phyloP scores from a whole-genome alignment of 1,140 invertebrate species.

The Cydia pomonella region DNA sequence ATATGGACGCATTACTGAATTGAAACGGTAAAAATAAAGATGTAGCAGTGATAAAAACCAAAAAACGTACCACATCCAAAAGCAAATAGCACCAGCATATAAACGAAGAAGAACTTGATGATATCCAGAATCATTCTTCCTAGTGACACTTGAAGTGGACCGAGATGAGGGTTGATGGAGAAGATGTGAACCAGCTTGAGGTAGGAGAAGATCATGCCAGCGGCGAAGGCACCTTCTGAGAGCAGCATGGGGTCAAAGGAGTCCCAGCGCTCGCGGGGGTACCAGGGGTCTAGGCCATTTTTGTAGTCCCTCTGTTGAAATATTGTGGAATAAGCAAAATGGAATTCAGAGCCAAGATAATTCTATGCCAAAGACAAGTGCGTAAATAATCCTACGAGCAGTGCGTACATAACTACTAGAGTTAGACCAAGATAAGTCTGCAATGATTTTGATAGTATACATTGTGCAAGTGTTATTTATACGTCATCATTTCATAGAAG shows the following conservation, averaged over 20 bases:
- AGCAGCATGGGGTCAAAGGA: slow-evolving; percentile 96
- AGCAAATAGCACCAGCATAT: slow-evolving; percentile 93
- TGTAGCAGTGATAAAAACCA: slow-evolving; percentile 29
- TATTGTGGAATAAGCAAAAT: background rate
- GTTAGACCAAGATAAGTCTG: too few species aligned
- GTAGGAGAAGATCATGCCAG: slow-evolving; percentile 97
- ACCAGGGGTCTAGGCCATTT: slow-evolving; percentile 88
- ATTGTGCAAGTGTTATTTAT: too few species aligned
- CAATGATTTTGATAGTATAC: too few species aligned
- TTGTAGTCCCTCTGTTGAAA: slow-evolving; percentile 85
- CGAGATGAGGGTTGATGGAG: slow-evolving; percentile 96
- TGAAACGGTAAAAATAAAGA: background rate
- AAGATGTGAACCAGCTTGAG: slow-evolving; percentile 97
- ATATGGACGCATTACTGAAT: too few species aligned
- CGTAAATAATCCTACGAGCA: background rate
- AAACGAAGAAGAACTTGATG: slow-evolving; percentile 96
- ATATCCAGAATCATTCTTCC: slow-evolving; percentile 97
- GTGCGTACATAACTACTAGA: too few species aligned
- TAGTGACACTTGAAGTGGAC: slow-evolving; percentile 92
- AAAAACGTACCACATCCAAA: slow-evolving; percentile 91
- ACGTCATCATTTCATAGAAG: too few species aligned
- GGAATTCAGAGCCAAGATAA: background rate
- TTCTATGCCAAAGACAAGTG: too few species aligned
- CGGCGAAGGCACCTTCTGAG: slow-evolving; percentile 96
- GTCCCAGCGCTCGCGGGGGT: slow-evolving; percentile 93